Evolutionary conservation across 2,113 vertebrate genomes (phyloP), one percentile per base, ranked within the genome.

Genomic region (Protobothrops flavoviridis): DNA sequence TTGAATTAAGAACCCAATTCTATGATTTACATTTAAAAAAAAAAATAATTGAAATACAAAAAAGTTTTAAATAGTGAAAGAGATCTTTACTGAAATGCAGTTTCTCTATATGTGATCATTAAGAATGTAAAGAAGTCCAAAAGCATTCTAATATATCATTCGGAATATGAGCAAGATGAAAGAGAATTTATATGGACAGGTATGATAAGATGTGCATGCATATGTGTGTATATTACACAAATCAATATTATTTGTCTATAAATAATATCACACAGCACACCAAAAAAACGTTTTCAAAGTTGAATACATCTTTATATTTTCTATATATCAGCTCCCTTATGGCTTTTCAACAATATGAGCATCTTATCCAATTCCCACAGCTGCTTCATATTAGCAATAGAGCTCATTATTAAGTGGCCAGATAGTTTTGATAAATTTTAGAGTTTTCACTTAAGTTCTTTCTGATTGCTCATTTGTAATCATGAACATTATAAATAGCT

Each of bases 291-390:
- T 98, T 97, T 97, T 81, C 96, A 97, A 97, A 98, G 95, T 87
- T 97, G 96, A 98, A 97, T 97, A 95, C 97, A 95, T 97, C 96
- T 96, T 98, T 98, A 98, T 98, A 96, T 98, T 98, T 97, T 97
- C 97, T 96, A 97, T 97, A 97, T 97, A 98, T 98, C 97, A 98
- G 96, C 94, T 97, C 97, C 96, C 94, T 98, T 98, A 97, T 97
- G 96, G 96, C 97, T 98, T 98, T 98, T 98, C 98, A 98, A 97
- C 97, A 97, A 97, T 98, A 97, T 96, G 94, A 97, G 90, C 94
- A 95, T 98, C 98, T 97, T 97, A 96, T 97, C 94, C 97, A 98
- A 97, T 97, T 97, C 90, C 96, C 95, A 95, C 97, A 98, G 97
- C 98, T 98, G 97, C 97, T 98, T 98, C 96, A 93, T 94, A 98